Percentiles rank a stretch among this genome's conserved stretches.
Conservation (phyloP, 2,888 invertebrate genomes). For the Lithophane leautieri region DNA sequence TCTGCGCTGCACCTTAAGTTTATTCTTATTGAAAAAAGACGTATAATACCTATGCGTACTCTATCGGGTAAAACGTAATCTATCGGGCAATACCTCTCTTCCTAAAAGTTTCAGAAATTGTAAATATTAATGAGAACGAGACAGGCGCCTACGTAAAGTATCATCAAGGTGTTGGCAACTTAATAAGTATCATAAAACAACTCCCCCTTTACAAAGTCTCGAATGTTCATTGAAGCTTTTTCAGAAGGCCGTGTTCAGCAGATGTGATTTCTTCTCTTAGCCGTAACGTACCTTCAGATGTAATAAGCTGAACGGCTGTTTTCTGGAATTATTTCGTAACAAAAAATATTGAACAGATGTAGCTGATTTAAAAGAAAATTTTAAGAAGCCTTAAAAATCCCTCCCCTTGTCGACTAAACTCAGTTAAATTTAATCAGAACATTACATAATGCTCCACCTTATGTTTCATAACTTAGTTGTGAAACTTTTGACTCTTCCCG, state of each 20-base stretch:
- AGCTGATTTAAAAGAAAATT: conserved; percentile 23
- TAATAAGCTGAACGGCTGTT: conserved; percentile 11
- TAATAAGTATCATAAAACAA: not conserved
- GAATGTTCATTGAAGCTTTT: not conserved
- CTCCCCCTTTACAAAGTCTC: not conserved
- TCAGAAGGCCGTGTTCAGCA: not conserved
- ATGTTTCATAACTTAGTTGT: conserved; percentile 51
- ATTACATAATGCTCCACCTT: conserved; percentile 47
- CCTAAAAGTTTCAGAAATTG: no score
- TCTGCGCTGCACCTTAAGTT: no score
- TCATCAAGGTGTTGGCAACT: not conserved
- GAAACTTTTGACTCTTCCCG: conserved; percentile 53
- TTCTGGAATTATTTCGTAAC: conserved; percentile 26
- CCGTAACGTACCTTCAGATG: conserved; percentile 1
- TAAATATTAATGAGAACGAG: not conserved
- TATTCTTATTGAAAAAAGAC: not conserved
- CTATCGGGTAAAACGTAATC: no score
- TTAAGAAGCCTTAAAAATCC: conserved; percentile 22
- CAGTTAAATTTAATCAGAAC: conserved; percentile 39
- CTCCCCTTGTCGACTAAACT: conserved; percentile 29
- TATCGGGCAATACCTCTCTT: not conserved
- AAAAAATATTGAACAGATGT: conserved; percentile 35
- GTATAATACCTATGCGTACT: no score
- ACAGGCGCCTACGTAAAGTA: not conserved
- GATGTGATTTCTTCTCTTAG: conserved; percentile 1